These are phyloP conservation scores for Ectemnius continuus DNA, from an alignment of 2,888 invertebrate genomes.

Conservation along the genomic window DNA sequence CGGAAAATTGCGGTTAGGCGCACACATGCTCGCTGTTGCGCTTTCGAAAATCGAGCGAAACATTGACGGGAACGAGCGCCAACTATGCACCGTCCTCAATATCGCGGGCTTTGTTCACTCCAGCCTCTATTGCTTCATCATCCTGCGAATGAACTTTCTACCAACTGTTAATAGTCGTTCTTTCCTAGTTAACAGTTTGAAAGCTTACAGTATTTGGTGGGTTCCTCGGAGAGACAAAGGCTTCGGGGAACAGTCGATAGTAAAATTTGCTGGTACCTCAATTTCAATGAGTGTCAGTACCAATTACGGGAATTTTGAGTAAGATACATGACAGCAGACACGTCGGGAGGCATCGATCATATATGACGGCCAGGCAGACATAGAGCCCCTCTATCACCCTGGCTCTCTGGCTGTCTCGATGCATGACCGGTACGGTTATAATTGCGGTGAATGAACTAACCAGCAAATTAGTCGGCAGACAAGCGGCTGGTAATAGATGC, in stretches of 20 bases:
- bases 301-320: too few species aligned
- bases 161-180: too few species aligned
- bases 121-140: slow-evolving; percentile 2
- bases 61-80: slow-evolving; percentile 12
- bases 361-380: slow-evolving; percentile 25
- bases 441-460: slow-evolving; percentile 65
- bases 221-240: too few species aligned
- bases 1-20: slow-evolving; percentile 23
- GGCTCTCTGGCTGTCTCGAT: slow-evolving; percentile 10
- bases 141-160: not conserved
- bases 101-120: slow-evolving; percentile 35
- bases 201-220: too few species aligned
- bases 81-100: slow-evolving; percentile 29
- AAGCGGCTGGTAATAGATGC: slow-evolving; percentile 66
- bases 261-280: not conserved
- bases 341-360: too few species aligned
- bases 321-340: too few species aligned
- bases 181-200: too few species aligned
- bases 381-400: slow-evolving; percentile 33
- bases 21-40: not conserved
- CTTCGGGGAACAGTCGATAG: too few species aligned
- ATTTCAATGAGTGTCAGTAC: not conserved
- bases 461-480: slow-evolving; percentile 70
- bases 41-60: slow-evolving; percentile 22
- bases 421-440: slow-evolving; percentile 42